Conservation (phyloP, 2,797 vertebrate genomes). For the Sandelia bainsii region DNA sequence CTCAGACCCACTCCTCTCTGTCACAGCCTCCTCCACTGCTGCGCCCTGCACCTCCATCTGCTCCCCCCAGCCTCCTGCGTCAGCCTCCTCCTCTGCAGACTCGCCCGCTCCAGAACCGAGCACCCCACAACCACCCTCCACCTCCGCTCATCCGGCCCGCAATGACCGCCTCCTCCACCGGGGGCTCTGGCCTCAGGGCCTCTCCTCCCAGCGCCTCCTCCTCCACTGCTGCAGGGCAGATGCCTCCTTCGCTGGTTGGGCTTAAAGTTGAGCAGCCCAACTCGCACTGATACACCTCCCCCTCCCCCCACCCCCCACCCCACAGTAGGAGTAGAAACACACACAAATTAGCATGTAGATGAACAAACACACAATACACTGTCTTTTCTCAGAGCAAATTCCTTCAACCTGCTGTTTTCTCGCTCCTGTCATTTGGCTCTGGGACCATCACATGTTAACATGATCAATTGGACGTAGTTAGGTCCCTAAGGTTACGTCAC, state of each 20-base stretch:
- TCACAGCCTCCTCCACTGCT: conserved; percentile 85
- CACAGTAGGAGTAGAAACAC: neutral
- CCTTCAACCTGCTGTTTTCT: conserved; percentile 6
- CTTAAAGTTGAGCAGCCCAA: conserved; percentile 86
- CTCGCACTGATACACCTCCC: conserved; percentile 79
- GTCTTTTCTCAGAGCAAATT: conserved; percentile 18
- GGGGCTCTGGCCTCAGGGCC: conserved; percentile 71
- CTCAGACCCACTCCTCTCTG: conserved; percentile 75
- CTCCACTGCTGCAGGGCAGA: conserved; percentile 56
- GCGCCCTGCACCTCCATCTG: conserved; percentile 84
- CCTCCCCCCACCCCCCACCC: too few species aligned
- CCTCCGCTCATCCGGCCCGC: conserved; percentile 91
- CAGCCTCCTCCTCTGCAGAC: conserved; percentile 87
- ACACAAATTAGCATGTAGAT: conserved; percentile 11
- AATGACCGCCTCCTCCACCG: conserved; percentile 75
- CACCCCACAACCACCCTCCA: conserved; percentile 90
- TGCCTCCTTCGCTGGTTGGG: conserved; percentile 88
- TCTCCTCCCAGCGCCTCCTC: conserved; percentile 72
- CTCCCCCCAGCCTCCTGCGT: conserved; percentile 85
- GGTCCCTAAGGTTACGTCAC: conserved; percentile 39
- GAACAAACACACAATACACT: neutral
- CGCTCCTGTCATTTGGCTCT: neutral
- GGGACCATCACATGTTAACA: conserved; percentile 34
- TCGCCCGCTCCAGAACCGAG: conserved; percentile 87
- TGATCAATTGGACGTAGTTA: conserved; percentile 5